Evolutionary conservation across 2,888 invertebrate species (phyloP), one percentile per base, ranked within the genome.

Genomic region (Acronicta aceris): DNA sequence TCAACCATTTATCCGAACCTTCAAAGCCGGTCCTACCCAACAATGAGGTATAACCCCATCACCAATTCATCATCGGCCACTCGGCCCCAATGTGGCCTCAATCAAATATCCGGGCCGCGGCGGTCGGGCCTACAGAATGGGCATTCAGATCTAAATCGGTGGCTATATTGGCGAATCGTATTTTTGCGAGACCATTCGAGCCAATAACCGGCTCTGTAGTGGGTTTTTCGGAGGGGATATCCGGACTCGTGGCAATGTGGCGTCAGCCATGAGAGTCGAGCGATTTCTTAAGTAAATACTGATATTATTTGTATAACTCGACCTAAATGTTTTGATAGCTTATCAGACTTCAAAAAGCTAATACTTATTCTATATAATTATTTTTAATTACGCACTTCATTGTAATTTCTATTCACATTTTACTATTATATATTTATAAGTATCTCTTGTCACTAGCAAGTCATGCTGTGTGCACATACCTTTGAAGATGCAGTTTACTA

Each of bases 81-180:
- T 48, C 45, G 30, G 69, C 69, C 69, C 65, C 60, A 53, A 50
- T 62, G 65, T 67, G 62, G 65, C 72, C 80, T 68, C 82, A 77
- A 85, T 87, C 81, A 82, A 83, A 84, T 83, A 86, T 82, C 79
- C 79, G 83, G 78, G 71, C 74, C 68, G 47, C 42, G 59, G 67
- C 74, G 81, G 80, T 67, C 71, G 63, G 78, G 80, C 81, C 84
- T 78, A 78, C 61, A 78, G 81, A 88, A 87, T 85, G 83, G 84
- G 79, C 83, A 82, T 82, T 85, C 83, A 80, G 84, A 84, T 87
- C 87, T 88, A 90, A 90, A 89, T 88, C 84, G 89, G 78, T 76
- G 76, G 77, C 79, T 81, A 79, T 86, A 84, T 79, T 81, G 86
- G 78, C 78, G 79, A 81, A 81, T 84, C 88, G 88, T 89, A 88